phyloP scores from a whole-genome alignment of 1,140 invertebrate species.

The Sesamia nonagrioides region DNA sequence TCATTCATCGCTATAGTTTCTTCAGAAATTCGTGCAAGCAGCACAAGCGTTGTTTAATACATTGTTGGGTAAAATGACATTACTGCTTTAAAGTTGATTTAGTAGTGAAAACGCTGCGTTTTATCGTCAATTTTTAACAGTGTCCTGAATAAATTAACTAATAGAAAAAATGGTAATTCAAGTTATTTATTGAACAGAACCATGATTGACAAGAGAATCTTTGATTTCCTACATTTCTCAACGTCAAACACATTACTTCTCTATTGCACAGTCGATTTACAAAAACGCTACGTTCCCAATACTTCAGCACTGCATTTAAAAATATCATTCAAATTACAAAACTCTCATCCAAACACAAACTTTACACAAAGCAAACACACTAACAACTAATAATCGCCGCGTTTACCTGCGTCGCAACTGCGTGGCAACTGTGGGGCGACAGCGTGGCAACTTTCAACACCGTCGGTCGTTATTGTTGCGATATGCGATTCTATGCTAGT shows the following conservation, averaged over 20 bases:
- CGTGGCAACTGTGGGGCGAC: conserved; percentile 18
- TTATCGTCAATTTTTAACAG: background rate
- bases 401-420: conserved; percentile 30
- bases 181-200: too few species aligned
- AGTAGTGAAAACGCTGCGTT: background rate
- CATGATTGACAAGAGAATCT: too few species aligned
- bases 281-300: background rate
- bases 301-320: background rate
- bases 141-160: too few species aligned
- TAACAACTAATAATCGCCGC: conserved; percentile 26
- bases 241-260: too few species aligned
- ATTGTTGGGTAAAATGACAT: background rate
- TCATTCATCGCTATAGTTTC: conserved; percentile 22
- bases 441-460: conserved; percentile 18
- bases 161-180: too few species aligned
- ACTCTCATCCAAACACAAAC: conserved; percentile 3
- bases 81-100: conserved; percentile 3
- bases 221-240: too few species aligned
- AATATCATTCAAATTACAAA: conserved; percentile 28
- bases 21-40: background rate
- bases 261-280: background rate
- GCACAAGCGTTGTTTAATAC: background rate
- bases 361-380: conserved; percentile 38
- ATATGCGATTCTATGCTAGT: conserved; percentile 64
- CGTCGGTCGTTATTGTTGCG: conserved; percentile 7